Conservation (phyloP, 2,888 invertebrate genomes). For the Tenthredo mesomela region DNA sequence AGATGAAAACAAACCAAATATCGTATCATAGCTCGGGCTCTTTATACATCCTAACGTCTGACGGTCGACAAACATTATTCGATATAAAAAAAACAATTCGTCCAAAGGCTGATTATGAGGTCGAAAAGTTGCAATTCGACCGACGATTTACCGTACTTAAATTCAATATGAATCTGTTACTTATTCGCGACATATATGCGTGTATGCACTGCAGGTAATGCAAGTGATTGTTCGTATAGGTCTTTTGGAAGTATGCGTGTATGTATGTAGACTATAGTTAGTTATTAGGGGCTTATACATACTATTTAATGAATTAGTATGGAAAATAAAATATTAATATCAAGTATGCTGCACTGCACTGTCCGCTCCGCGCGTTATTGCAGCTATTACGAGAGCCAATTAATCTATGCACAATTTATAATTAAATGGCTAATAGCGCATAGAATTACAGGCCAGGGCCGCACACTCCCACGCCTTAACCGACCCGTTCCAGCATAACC, state of each 20-base stretch:
- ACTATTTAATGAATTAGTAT: slow-evolving; percentile 25
- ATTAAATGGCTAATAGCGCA: slow-evolving; percentile 77
- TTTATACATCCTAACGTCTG: background rate
- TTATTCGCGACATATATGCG: background rate
- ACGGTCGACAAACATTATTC: background rate
- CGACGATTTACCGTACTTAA: background rate
- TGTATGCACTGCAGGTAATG: background rate
- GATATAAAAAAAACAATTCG: background rate
- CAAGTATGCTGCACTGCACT: slow-evolving; percentile 53
- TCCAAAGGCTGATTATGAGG: background rate
- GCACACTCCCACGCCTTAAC: slow-evolving; percentile 70
- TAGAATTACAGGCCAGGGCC: slow-evolving; percentile 76
- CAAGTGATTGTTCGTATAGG: background rate
- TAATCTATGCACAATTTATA: slow-evolving; percentile 77
- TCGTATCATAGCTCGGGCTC: background rate
- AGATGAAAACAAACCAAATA: slow-evolving; percentile 17
- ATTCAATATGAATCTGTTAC: background rate
- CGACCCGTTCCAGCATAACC: slow-evolving; percentile 12
- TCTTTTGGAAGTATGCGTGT: background rate
- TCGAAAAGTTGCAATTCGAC: background rate
- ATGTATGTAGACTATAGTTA: background rate
- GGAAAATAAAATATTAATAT: slow-evolving; percentile 36
- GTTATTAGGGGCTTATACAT: slow-evolving; percentile 19
- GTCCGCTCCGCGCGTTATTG: slow-evolving; percentile 67
- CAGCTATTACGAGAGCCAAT: slow-evolving; percentile 76